Evolutionary conservation across 2,113 vertebrate species (phyloP).

Genomic region (Cavia porcellus): DNA sequence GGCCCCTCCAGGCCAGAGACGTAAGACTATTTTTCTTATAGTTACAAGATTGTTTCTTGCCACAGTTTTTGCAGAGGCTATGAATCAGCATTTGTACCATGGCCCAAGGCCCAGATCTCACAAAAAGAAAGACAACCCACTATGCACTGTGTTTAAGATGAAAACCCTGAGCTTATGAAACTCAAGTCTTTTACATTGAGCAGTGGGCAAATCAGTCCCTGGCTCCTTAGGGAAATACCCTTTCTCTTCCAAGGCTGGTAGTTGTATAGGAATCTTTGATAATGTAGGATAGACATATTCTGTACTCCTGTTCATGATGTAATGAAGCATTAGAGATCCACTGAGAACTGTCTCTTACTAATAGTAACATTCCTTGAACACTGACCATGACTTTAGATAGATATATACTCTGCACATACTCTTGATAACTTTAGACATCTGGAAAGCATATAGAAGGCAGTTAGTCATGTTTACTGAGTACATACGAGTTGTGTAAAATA

Average conservation of each 20-base stretch:
- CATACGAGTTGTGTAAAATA: neutral
- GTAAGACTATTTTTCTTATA: neutral
- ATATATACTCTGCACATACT: neutral
- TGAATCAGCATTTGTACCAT: neutral
- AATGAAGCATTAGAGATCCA: neutral
- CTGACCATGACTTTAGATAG: neutral
- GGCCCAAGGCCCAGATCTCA: neutral
- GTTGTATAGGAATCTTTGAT: neutral
- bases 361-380: neutral
- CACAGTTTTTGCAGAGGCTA: neutral
- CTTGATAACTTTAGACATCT: conserved; percentile 36
- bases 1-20: neutral
- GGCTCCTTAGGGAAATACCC: neutral
- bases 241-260: neutral
- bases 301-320: neutral
- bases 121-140: neutral
- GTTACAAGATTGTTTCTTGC: neutral
- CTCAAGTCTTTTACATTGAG: neutral
- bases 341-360: neutral
- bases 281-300: neutral
- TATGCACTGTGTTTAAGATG: neutral
- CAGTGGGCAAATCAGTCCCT: neutral
- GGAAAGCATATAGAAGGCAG: neutral
- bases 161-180: neutral
- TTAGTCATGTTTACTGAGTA: neutral